Conservation (phyloP, 2,797 vertebrate species). For the Sebastiscus albofasciatus region DNA sequence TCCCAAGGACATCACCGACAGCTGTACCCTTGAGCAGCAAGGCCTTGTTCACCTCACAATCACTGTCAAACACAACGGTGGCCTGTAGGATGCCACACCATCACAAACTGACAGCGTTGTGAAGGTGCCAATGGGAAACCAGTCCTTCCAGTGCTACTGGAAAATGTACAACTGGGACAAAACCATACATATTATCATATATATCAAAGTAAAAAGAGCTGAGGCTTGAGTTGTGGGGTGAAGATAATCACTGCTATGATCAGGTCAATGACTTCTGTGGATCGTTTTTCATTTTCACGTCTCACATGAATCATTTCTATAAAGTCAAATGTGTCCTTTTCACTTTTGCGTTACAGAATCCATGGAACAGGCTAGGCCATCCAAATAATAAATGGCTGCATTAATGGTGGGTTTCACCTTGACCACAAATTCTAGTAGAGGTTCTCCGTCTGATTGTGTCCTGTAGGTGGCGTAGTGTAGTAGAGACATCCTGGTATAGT, state of each 20-base stretch:
- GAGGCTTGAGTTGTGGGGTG: not conserved
- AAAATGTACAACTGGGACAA: not conserved
- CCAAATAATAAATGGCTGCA: not conserved
- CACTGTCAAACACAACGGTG: not conserved
- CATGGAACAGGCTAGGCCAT: not conserved
- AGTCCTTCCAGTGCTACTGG: not conserved
- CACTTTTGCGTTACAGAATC: not conserved
- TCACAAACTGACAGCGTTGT: not conserved
- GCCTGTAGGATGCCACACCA: not conserved
- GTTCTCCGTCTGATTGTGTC: not conserved
- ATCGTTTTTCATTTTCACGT: not conserved
- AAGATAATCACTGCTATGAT: not conserved
- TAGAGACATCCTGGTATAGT: not conserved
- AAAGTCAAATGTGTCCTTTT: not conserved
- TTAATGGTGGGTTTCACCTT: slow-evolving; percentile 5
- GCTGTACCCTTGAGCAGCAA: not conserved
- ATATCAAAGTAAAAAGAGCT: not conserved
- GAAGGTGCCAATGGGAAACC: not conserved
- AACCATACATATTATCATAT: not conserved
- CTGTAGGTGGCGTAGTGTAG: not conserved
- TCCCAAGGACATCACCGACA: not conserved
- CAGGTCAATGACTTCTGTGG: not conserved
- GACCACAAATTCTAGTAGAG: not conserved
- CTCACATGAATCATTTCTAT: not conserved
- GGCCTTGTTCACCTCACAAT: not conserved